Conservation (phyloP, 2,113 vertebrate genomes). For the Corvus moneduloides region DNA sequence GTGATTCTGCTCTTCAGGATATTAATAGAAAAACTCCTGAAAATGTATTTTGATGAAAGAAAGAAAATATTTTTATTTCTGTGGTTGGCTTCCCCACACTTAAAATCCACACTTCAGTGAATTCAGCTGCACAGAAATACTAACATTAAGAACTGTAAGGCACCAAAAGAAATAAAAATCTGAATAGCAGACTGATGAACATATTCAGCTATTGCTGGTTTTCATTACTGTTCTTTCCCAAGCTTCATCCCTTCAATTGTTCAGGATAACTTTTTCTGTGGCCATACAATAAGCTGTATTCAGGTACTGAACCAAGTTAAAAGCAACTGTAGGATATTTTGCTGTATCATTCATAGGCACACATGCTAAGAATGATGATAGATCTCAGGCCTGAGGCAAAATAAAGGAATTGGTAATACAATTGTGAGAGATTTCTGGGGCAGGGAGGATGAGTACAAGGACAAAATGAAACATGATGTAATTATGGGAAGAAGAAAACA, state of each 20-base stretch:
- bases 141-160: background rate
- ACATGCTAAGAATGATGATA: background rate
- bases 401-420: background rate
- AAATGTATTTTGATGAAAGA: background rate
- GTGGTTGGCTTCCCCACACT: background rate
- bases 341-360: background rate
- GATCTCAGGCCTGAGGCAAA: background rate
- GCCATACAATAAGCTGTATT: background rate
- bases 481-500: background rate
- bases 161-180: background rate
- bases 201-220: background rate
- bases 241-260: background rate
- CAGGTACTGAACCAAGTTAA: background rate
- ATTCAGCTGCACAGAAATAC: background rate
- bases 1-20: background rate
- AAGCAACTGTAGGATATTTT: background rate
- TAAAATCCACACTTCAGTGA: background rate
- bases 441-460: too few relatives aligned
- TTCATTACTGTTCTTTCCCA: background rate
- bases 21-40: background rate
- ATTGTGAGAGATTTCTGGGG: background rate
- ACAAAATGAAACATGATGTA: background rate
- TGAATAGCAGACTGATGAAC: background rate
- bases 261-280: background rate
- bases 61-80: background rate